A percentile compares a stretch with the other conserved stretches of the same genome.
Conservation (phyloP, 1,140 invertebrate genomes). For the Thalassaphorura encarpata region DNA sequence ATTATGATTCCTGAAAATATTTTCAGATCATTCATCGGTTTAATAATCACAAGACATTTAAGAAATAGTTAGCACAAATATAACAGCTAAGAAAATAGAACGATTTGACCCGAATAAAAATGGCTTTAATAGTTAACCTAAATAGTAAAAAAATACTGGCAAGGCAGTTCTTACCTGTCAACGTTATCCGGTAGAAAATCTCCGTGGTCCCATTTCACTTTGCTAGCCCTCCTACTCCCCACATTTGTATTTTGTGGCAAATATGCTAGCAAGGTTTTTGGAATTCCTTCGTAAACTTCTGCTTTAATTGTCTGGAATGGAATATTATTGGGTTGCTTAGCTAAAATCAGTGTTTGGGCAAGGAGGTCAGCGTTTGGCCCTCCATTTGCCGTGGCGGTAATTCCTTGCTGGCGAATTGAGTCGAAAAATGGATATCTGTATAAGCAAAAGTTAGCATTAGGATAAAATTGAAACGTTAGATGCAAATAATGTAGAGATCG, state of each 20-base stretch:
- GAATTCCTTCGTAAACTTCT: constrained; percentile 24
- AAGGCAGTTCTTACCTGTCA: no score
- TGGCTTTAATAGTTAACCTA: no score
- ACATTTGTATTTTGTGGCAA: constrained; percentile 2
- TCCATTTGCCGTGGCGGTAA: not conserved
- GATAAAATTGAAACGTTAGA: no score
- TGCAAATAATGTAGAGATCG: no score
- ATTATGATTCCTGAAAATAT: constrained; percentile 11
- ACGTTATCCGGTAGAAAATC: no score
- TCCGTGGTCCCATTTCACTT: not conserved
- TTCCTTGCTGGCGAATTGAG: constrained; percentile 8
- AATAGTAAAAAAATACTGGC: no score
- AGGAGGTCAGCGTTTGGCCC: constrained; percentile 13
- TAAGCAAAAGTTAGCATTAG: no score
- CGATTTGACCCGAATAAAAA: no score
- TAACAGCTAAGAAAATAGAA: no score
- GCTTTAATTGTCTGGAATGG: constrained; percentile 26
- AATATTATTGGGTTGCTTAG: constrained; percentile 25
- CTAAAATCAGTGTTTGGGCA: constrained; percentile 23
- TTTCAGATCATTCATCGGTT: not conserved
- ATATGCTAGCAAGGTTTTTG: constrained; percentile 11
- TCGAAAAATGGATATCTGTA: constrained; percentile 28
- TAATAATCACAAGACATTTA: not conserved
- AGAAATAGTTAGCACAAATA: not conserved
- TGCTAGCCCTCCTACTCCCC: not conserved